These are phyloP conservation scores for Halichoerus grypus DNA, from an alignment of 2,113 vertebrate genomes.

Conservation along the genomic window DNA sequence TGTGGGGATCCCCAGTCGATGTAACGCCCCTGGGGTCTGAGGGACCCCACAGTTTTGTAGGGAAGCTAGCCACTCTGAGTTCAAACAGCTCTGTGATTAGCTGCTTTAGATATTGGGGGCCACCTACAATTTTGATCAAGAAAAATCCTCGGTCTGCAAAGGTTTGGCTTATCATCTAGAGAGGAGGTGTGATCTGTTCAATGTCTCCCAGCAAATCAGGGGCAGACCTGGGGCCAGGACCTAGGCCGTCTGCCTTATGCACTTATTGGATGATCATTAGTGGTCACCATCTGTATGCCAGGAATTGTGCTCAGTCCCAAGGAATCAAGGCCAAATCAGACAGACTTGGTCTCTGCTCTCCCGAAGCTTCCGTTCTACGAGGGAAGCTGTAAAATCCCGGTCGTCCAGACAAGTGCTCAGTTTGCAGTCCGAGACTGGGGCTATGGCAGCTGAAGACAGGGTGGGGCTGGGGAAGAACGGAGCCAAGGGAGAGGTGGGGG, in stretches of 20 bases:
- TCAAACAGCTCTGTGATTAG: not conserved
- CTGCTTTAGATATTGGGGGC: not conserved
- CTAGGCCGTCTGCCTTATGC: fast-evolving
- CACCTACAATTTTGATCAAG: not conserved
- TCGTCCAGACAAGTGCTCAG: not conserved
- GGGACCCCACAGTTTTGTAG: not conserved
- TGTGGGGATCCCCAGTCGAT: not conserved
- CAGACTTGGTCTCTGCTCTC: not conserved
- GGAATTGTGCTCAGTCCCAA: not conserved
- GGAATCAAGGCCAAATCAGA: not conserved
- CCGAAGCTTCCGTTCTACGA: not conserved
- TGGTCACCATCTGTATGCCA: not conserved
- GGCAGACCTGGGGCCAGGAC: not conserved
- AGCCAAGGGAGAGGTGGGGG: fast-evolving
- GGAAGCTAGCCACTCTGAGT: not conserved
- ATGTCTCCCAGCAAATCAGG: fast-evolving
- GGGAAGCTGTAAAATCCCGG: too few species aligned
- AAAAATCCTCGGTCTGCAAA: not conserved
- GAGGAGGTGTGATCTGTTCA: not conserved
- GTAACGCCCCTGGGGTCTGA: not conserved
- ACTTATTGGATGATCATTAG: fast-evolving
- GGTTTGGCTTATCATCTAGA: not conserved
- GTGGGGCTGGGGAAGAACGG: not conserved
- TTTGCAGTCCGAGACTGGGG: fast-evolving
- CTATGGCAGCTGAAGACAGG: not conserved